These are phyloP conservation scores for Eurystomus glaucurus DNA, from an alignment of 2,797 vertebrate genomes.

Conservation along the genomic window DNA sequence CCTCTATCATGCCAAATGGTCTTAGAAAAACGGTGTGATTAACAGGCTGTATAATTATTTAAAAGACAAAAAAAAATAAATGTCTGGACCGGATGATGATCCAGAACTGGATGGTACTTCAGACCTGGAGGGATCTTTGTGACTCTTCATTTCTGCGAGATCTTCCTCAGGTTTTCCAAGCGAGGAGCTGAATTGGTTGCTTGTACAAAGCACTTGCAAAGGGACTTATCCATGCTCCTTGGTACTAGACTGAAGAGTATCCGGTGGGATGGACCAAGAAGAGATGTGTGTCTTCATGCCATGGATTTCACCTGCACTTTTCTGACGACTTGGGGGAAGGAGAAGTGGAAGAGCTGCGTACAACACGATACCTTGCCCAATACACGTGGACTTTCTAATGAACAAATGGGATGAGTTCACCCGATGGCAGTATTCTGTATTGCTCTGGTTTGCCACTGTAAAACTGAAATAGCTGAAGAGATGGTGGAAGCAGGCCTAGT, in stretches of 20 bases:
- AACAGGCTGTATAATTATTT: constrained; percentile 5
- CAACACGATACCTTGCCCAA: neutral
- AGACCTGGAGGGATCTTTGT: neutral
- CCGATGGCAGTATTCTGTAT: neutral
- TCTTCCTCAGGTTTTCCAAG: neutral
- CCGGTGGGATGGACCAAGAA: constrained; percentile 38
- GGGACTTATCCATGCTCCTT: neutral
- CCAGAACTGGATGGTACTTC: constrained; percentile 42
- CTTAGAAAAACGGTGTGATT: neutral
- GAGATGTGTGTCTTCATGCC: constrained; percentile 38
- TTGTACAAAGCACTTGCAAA: neutral
- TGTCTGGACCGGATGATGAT: neutral
- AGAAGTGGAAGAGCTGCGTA: neutral
- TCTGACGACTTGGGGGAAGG: constrained; percentile 7
- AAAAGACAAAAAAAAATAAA: neutral
- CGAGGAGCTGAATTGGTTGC: fast-evolving
- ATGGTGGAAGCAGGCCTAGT: constrained; percentile 23
- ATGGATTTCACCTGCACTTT: constrained; percentile 63
- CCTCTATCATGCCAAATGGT: constrained; percentile 3
- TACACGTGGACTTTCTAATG: neutral
- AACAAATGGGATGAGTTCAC: neutral
- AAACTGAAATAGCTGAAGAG: constrained; percentile 24
- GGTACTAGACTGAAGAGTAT: constrained; percentile 52
- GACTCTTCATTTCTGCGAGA: neutral
- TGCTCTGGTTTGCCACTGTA: constrained; percentile 10